A percentile compares a stretch with the other conserved stretches of the same genome.
phyloP scores from a whole-genome alignment of 37 sponge, comb jelly and placozoan genomes.

The Bolinopsis microptera region DNA sequence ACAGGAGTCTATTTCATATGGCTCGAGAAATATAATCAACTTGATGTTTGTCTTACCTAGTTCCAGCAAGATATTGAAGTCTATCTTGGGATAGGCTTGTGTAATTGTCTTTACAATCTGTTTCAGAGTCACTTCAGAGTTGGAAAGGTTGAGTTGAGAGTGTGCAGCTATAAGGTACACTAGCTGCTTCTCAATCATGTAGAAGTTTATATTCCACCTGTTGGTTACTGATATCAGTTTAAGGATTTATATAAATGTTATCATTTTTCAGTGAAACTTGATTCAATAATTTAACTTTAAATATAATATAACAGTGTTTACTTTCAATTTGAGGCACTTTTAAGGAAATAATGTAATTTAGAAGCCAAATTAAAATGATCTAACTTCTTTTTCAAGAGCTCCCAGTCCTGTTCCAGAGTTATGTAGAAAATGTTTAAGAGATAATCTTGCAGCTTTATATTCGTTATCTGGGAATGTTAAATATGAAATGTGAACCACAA shows the following conservation, averaged over 20 bases:
- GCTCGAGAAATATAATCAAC: too few species aligned
- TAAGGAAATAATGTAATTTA: too few species aligned
- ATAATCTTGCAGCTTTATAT: conserved; percentile 26
- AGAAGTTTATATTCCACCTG: conserved; percentile 51
- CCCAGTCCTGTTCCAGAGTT: conserved; percentile 59
- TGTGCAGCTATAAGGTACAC: conserved; percentile 51
- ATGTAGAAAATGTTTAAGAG: conserved; percentile 48
- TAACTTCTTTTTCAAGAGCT: conserved; percentile 20
- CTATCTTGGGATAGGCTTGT: conserved; percentile 51
- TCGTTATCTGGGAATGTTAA: not conserved
- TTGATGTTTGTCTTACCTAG: too few species aligned
- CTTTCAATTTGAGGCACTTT: too few species aligned
- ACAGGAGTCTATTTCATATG: too few species aligned
- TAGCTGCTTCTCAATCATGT: conserved; percentile 34
- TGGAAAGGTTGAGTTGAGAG: conserved; percentile 10
- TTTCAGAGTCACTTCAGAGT: conserved; percentile 14
- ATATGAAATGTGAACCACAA: too few species aligned
- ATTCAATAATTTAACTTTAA: not conserved
- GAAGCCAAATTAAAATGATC: too few species aligned
- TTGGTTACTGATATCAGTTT: too few species aligned
- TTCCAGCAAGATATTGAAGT: conserved; percentile 45
- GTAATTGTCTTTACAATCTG: conserved; percentile 41
- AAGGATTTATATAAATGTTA: too few species aligned
- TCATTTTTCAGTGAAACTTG: not conserved
- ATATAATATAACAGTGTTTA: not conserved